Conservation (phyloP, 2,113 vertebrate species). For the Festucalex cinctus region DNA sequence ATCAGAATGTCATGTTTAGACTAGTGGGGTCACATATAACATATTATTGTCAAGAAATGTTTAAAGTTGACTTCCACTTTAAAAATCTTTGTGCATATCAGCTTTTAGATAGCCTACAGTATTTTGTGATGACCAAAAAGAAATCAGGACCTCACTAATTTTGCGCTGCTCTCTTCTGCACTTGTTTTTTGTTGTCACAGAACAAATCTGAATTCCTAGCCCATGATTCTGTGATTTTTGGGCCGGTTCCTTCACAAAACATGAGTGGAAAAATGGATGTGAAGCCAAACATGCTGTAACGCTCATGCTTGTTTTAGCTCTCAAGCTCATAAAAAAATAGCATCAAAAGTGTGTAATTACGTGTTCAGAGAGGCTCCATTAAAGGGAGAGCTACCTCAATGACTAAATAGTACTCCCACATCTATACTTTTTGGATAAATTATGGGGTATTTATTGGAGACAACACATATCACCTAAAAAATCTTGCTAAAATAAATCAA, state of each 20-base stretch:
- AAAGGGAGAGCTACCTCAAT: constrained; percentile 51
- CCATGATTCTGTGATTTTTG: constrained; percentile 69
- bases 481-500: neutral
- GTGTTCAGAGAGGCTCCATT: constrained; percentile 47
- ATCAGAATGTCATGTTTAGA: too few relatives aligned
- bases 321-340: constrained; percentile 65
- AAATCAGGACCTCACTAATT: constrained; percentile 52
- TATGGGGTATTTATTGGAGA: neutral
- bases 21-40: too few relatives aligned
- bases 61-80: too few relatives aligned
- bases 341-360: constrained; percentile 66
- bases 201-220: constrained; percentile 61
- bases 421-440: constrained; percentile 29
- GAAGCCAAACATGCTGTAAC: constrained; percentile 65
- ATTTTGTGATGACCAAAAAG: constrained; percentile 38
- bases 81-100: too few relatives aligned
- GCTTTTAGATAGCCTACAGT: constrained; percentile 8
- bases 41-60: too few relatives aligned
- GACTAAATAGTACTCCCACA: constrained; percentile 43
- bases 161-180: constrained; percentile 46
- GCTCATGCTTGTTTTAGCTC: constrained; percentile 74
- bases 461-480: neutral
- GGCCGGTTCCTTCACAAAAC: constrained; percentile 63
- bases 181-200: constrained; percentile 66
- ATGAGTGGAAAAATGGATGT: constrained; percentile 55